phyloP scores from a whole-genome alignment of 2,797 vertebrate species.

The Etheostoma perlongum region DNA sequence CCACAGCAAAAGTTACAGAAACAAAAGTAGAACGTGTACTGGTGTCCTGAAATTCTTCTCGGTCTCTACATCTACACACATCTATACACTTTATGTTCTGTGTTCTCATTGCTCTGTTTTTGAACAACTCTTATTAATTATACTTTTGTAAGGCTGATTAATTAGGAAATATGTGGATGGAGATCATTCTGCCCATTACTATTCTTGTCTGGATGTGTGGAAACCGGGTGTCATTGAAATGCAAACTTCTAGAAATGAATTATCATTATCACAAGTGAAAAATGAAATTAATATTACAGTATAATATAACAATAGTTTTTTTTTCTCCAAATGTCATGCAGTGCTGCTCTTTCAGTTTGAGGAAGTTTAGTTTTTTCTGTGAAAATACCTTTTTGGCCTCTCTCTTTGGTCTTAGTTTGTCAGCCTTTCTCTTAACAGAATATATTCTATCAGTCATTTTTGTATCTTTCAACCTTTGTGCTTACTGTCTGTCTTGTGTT shows the following conservation, averaged over 20 bases:
- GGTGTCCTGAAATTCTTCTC: constrained; percentile 10
- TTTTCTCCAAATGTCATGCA: constrained; percentile 10
- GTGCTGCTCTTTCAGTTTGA: constrained; percentile 39
- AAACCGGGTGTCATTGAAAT: background rate
- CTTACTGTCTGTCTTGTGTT: constrained; percentile 18
- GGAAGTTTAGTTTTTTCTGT: constrained; percentile 45
- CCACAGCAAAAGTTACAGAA: constrained; percentile 41
- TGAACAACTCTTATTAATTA: constrained; percentile 67
- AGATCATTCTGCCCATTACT: background rate
- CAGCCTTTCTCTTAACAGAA: constrained; percentile 23
- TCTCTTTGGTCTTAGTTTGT: constrained; percentile 23
- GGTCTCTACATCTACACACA: constrained; percentile 5
- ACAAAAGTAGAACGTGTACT: constrained; percentile 25
- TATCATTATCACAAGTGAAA: constrained; percentile 41
- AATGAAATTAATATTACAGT: constrained; percentile 21
- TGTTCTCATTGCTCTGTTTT: constrained; percentile 56
- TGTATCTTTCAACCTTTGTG: background rate
- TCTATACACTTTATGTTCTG: constrained; percentile 26
- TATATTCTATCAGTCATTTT: constrained; percentile 21
- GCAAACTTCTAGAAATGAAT: constrained; percentile 11
- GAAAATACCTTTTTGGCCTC: constrained; percentile 42
- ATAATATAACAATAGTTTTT: too few species aligned
- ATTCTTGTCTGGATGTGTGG: background rate
- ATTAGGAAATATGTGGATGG: background rate
- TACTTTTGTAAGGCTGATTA: constrained; percentile 48